phyloP scores from a whole-genome alignment of 2,113 vertebrate genomes.

The Numenius arquata region DNA sequence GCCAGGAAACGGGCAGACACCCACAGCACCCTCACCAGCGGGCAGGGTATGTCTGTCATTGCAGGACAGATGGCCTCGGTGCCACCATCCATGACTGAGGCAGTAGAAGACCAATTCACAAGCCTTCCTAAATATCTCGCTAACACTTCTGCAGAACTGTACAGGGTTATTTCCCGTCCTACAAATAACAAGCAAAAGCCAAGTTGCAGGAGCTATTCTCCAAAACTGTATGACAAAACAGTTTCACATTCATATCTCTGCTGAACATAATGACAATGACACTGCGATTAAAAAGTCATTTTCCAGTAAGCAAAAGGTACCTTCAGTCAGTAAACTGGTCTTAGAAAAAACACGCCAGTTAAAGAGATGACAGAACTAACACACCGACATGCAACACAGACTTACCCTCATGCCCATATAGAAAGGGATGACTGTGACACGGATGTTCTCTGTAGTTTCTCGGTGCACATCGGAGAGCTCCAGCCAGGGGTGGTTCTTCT shows the following conservation, averaged over 20 bases:
- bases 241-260: background rate
- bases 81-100: background rate
- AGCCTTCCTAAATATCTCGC: background rate
- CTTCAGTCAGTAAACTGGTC: background rate
- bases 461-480: conserved; percentile 97
- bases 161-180: background rate
- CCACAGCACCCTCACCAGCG: background rate
- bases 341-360: background rate
- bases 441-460: conserved; percentile 95
- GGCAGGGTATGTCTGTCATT: background rate
- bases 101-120: background rate
- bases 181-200: background rate
- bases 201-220: background rate
- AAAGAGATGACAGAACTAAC: background rate
- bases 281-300: background rate
- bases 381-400: fast-evolving
- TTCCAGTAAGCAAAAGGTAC: background rate
- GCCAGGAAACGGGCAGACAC: background rate
- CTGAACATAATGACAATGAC: fast-evolving
- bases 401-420: conserved; percentile 98
- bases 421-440: conserved; percentile 97
- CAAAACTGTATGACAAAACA: fast-evolving
- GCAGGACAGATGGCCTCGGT: background rate
- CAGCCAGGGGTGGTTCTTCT: conserved; percentile 98
- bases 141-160: background rate